Percentiles rank a stretch among this genome's conserved stretches.
phyloP scores from a whole-genome alignment of 2,113 vertebrate genomes.

The Hirundichthys speculiger region DNA sequence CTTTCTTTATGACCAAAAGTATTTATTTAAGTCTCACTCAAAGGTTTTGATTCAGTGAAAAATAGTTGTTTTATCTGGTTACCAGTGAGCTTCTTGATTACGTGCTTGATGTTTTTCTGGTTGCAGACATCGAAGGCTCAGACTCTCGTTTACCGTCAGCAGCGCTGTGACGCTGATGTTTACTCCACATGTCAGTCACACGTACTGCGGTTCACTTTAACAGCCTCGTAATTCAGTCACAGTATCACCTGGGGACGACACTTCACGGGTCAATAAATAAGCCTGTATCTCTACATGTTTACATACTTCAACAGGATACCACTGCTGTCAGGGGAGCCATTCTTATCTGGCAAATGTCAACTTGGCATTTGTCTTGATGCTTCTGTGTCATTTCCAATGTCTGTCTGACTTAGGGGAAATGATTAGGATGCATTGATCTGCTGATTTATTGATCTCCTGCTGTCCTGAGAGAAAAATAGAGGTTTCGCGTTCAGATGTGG shows the following conservation, averaged over 20 bases:
- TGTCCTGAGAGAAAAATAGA: conserved; percentile 10
- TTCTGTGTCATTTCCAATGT: background rate
- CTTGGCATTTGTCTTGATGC: conserved; percentile 20
- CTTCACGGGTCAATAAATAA: background rate
- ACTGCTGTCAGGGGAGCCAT: background rate
- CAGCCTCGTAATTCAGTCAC: background rate
- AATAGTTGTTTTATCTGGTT: too few species aligned
- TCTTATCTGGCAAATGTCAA: conserved; percentile 29
- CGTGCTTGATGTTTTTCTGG: background rate
- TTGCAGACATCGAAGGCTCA: background rate
- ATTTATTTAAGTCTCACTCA: too few species aligned
- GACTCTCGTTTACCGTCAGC: background rate
- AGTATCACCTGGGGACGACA: background rate
- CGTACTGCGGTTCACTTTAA: conserved; percentile 4
- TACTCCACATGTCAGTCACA: background rate
- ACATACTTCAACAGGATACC: conserved; percentile 4
- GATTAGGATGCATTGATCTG: conserved; percentile 39
- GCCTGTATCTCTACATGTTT: conserved; percentile 14
- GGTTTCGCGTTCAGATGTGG: background rate
- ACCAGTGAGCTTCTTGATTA: too few species aligned
- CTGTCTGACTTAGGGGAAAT: conserved; percentile 6
- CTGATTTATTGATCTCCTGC: conserved; percentile 48
- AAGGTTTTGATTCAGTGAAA: too few species aligned
- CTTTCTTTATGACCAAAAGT: too few species aligned
- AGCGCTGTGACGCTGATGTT: background rate